Conservation (phyloP, 2,797 vertebrate genomes). For the Phalanger gymnotis region DNA sequence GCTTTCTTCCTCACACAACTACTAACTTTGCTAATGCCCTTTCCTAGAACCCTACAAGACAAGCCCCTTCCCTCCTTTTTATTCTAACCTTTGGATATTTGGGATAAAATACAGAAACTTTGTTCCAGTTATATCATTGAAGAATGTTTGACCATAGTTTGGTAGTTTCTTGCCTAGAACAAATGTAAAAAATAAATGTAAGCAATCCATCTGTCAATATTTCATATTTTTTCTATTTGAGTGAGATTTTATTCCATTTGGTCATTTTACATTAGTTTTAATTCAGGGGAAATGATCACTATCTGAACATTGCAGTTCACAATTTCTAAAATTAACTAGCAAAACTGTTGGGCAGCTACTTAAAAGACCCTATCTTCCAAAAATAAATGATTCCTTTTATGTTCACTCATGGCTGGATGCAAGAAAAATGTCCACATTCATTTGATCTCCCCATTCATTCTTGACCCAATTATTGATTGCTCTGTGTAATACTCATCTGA, state of each 20-base stretch:
- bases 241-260: constrained; percentile 11
- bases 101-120: constrained; percentile 65
- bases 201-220: constrained; percentile 22
- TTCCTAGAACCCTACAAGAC: constrained; percentile 63
- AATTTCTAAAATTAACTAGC: background rate
- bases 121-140: constrained; percentile 59
- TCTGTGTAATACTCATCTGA: constrained; percentile 36
- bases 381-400: constrained; percentile 36
- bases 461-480: constrained; percentile 41
- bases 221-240: constrained; percentile 32
- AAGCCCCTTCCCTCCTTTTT: constrained; percentile 62
- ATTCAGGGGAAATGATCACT: constrained; percentile 13
- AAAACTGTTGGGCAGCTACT: background rate
- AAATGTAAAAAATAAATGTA: constrained; percentile 2
- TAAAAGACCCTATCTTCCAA: constrained; percentile 28
- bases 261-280: constrained; percentile 24
- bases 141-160: constrained; percentile 53
- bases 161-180: background rate
- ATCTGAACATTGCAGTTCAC: constrained; percentile 6
- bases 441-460: background rate
- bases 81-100: constrained; percentile 73
- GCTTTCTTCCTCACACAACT: background rate
- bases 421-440: constrained; percentile 1
- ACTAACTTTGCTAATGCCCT: constrained; percentile 27
- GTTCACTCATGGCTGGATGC: background rate